phyloP scores from a whole-genome alignment of 2,797 vertebrate genomes.

The Urocyon cinereoargenteus region DNA sequence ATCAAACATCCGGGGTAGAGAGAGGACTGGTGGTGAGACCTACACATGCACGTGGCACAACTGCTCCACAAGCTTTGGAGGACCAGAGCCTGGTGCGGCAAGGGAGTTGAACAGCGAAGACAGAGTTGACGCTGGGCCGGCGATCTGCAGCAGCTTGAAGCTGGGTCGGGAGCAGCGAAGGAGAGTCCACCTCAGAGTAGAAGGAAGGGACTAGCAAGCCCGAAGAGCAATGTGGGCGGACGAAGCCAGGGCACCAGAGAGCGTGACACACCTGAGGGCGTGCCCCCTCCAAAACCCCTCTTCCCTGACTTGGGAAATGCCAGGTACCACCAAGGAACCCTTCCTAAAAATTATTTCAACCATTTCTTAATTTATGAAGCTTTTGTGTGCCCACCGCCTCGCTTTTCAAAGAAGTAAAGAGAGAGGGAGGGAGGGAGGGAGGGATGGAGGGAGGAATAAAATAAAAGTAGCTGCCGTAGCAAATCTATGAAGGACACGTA shows the following conservation, averaged over 20 bases:
- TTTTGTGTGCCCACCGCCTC: background rate
- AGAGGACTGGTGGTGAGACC: background rate
- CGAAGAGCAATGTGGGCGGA: background rate
- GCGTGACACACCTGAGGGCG: background rate
- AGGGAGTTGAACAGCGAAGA: background rate
- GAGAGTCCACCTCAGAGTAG: background rate
- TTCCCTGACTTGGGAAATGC: background rate
- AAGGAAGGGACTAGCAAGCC: background rate
- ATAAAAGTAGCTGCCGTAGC: background rate
- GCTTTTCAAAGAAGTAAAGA: background rate
- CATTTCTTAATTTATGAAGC: background rate
- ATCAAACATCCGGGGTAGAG: background rate
- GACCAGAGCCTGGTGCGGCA: rapidly evolving
- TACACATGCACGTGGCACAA: background rate
- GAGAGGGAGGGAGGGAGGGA: background rate
- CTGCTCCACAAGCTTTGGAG: background rate
- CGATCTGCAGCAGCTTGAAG: background rate
- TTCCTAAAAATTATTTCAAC: background rate
- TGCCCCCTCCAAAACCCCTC: background rate
- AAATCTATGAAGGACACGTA: background rate
- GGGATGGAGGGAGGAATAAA: background rate
- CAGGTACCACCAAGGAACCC: background rate
- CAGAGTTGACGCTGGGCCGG: background rate
- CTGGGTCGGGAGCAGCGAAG: background rate
- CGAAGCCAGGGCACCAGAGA: background rate